These are phyloP conservation scores for Agonopterix heracliana DNA, from an alignment of 2,888 invertebrate species.

Conservation along the genomic window DNA sequence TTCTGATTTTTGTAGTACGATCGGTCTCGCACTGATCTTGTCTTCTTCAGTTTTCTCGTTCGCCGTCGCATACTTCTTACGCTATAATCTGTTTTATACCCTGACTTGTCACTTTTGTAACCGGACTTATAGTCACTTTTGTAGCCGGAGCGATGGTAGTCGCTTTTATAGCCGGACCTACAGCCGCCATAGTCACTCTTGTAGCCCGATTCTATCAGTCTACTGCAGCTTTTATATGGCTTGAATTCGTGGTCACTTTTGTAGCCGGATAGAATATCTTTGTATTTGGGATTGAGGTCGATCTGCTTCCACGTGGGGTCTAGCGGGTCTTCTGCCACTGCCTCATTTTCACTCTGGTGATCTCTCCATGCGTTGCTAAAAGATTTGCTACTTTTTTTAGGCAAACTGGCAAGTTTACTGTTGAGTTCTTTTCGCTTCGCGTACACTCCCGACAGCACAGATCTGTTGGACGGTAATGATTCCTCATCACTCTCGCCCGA, in stretches of 20 bases:
- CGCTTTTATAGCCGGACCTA: constrained; percentile 69
- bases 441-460: constrained; percentile 68
- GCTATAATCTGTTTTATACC: constrained; percentile 78
- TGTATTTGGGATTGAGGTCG: constrained; percentile 79
- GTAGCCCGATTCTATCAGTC: constrained; percentile 75
- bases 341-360: constrained; percentile 69
- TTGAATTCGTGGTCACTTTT: constrained; percentile 77
- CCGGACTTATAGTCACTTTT: constrained; percentile 78
- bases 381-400: constrained; percentile 55
- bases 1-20: constrained; percentile 74
- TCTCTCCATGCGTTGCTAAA: constrained; percentile 65
- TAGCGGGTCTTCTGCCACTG: constrained; percentile 72
- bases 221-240: constrained; percentile 69
- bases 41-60: constrained; percentile 69
- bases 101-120: constrained; percentile 77
- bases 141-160: constrained; percentile 74
- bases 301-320: constrained; percentile 80
- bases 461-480: constrained; percentile 48
- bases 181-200: constrained; percentile 78
- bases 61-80: constrained; percentile 64
- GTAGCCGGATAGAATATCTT: constrained; percentile 76
- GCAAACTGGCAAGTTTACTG: constrained; percentile 56
- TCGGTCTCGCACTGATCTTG: constrained; percentile 66
- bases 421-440: constrained; percentile 70
- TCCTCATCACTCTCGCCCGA: constrained; percentile 61